Percentiles rank a stretch among this genome's conserved stretches.
phyloP scores from a whole-genome alignment of 2,888 invertebrate species.

The Crioceris asparagi region DNA sequence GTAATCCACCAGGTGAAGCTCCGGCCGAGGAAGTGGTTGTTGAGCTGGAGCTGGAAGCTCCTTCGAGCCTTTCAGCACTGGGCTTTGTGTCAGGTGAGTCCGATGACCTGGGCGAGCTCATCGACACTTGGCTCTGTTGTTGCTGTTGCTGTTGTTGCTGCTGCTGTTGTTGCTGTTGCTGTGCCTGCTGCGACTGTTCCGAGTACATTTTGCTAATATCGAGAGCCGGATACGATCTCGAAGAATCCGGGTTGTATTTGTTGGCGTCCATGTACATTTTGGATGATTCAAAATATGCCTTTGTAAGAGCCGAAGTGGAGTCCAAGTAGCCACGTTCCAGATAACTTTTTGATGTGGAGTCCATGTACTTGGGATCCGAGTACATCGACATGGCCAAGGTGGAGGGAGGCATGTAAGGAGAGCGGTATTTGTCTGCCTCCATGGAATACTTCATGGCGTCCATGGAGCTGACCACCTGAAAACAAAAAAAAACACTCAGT shows the following conservation, averaged over 20 bases:
- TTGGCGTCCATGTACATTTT: constrained; percentile 60
- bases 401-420: constrained; percentile 54
- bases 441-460: constrained; percentile 70
- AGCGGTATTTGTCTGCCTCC: constrained; percentile 66
- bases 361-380: constrained; percentile 56
- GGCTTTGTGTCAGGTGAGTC: constrained; percentile 40
- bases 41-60: constrained; percentile 44
- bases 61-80: constrained; percentile 38
- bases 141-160: constrained; percentile 16
- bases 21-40: constrained; percentile 54
- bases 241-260: constrained; percentile 34
- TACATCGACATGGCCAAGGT: constrained; percentile 61
- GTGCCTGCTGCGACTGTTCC: constrained; percentile 18
- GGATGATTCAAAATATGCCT: constrained; percentile 59
- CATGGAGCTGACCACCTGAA: constrained; percentile 64
- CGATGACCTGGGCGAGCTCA: constrained; percentile 38
- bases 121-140: constrained; percentile 14
- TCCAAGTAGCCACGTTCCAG: constrained; percentile 58
- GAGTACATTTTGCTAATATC: constrained; percentile 59
- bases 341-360: constrained; percentile 45
- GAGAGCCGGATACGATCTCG: constrained; percentile 42
- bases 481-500: constrained; percentile 18
- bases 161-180: constrained; percentile 15
- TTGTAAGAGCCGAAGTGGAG: constrained; percentile 52
- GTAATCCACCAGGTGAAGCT: constrained; percentile 45